Base-by-base conservation (phyloP, 1,140 invertebrate genomes). In the Ceratina australensis region DNA sequence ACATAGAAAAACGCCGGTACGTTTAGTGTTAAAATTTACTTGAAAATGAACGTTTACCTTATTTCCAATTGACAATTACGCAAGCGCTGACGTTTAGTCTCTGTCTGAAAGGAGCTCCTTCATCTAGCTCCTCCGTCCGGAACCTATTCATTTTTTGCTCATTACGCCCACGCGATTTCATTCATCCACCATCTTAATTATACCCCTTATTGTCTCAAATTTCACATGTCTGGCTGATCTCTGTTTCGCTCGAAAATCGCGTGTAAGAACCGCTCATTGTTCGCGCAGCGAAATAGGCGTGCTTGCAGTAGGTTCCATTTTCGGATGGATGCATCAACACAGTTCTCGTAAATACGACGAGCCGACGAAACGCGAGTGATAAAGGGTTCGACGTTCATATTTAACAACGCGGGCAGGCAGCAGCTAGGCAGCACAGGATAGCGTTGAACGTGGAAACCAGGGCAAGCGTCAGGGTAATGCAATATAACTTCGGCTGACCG, bases 141-240 rank as follows among this genome's bases (percentile, higher is more conserved):
- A 57, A 57, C n/a, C 60, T 12, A n/a, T 26, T 54, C 12, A 7
- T 66, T 52, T 66, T 65, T n/a, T 47, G 7, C 65, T 20, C 13
- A 2, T 68, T 69, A 69, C 26, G 33, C 10, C n/a, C 67, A 26
- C 47, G 26, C 1, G 15, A 54, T 66, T 50, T 22, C 47, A 13
- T 50, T 50, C 64, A 18, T 24, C 49, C 16, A 13, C 20, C 52
- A 13, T 56, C n/a, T 69, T 69, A 69, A 69, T 69, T 69, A 15
- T 20, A 18, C 15, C 22, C 15, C 33, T 33, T 3, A n/a, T 56
- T 56, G 28, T 54, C 50, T 20, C 18, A 3, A 4, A 20, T 54
- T 54, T 33, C 50, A 16, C 66, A 68, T 20, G 16, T 1, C 50
- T 33, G 24, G 13, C 1, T 20, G 20, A 42, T 65, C 63, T 16